Evolutionary conservation across 1,140 invertebrate genomes (phyloP), one percentile per base, ranked within the genome.

Genomic region (Sitophilus oryzae): DNA sequence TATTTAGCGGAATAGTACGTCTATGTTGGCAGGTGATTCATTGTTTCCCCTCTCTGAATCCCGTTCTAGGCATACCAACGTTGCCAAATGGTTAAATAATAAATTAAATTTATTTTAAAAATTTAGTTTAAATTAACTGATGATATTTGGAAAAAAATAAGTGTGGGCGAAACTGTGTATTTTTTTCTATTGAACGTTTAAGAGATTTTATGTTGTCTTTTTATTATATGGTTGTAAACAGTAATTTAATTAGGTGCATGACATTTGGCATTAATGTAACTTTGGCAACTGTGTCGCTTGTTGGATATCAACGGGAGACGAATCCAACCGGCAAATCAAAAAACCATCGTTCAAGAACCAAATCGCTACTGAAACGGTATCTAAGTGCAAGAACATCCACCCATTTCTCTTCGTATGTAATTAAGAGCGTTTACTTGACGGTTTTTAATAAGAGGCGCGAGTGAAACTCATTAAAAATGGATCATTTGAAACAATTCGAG

Each of bases 401-500:
- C 11, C 11, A 30, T 30, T 30, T 6, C n/a, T 6, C 25, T 5
- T 30, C 11, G 25, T 30, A 30, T 30, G 25, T 30, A 11, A 30
- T 30, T n/a, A n/a, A n/a, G n/a, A n/a, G n/a, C n/a, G n/a, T n/a
- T n/a, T n/a, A 30, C 11, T 30, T 30, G 25, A 30, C 25, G 25
- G 25, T 30, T 30, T 30, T 30, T 30, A 30, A 30, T 30, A 30
- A 11, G 25, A n/a, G n/a, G n/a, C n/a, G n/a, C n/a, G n/a, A n/a
- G n/a, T n/a, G n/a, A n/a, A n/a, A n/a, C n/a, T n/a, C n/a, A n/a
- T n/a, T n/a, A n/a, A n/a, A n/a, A n/a, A 30, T 30, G 25, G 25
- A 30, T 30, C 25, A 30, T 11, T 30, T 30, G 6, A 19, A 56
- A 45, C 34, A 40, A 40, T 47, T 10, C 73, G 30, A 21, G 19